Evolutionary conservation across 2,113 vertebrate species (phyloP).

Genomic region (Sphyrna mokarran): DNA sequence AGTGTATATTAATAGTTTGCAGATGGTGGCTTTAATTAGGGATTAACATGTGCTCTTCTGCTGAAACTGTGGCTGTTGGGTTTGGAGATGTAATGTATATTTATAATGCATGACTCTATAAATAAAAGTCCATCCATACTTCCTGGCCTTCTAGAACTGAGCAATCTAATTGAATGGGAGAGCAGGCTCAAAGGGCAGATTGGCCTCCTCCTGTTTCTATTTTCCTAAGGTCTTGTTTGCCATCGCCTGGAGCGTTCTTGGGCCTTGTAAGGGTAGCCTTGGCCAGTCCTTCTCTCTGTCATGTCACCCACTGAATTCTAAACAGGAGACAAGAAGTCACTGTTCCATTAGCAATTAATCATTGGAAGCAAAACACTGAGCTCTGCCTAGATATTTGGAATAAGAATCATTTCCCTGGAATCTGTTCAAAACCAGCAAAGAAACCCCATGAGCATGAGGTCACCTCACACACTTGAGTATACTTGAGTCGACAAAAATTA

Average conservation of each 20-base stretch:
- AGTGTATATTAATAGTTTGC: neutral
- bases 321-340: neutral
- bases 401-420: neutral
- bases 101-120: neutral
- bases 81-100: too few species aligned
- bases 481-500: neutral
- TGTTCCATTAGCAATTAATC: constrained; percentile 5
- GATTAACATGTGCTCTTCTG: neutral
- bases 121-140: neutral
- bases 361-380: neutral
- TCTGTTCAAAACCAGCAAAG: constrained; percentile 12
- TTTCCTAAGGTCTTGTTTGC: neutral
- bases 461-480: neutral
- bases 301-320: neutral
- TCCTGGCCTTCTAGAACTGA: too few species aligned
- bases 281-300: neutral
- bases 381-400: neutral
- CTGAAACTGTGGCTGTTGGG: neutral
- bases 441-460: neutral
- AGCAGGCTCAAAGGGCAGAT: neutral
- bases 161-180: neutral
- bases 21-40: neutral
- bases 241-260: neutral
- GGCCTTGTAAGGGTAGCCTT: neutral
- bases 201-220: neutral